Conservation (phyloP, 2,797 vertebrate species). For the Anniella stebbinsi region DNA sequence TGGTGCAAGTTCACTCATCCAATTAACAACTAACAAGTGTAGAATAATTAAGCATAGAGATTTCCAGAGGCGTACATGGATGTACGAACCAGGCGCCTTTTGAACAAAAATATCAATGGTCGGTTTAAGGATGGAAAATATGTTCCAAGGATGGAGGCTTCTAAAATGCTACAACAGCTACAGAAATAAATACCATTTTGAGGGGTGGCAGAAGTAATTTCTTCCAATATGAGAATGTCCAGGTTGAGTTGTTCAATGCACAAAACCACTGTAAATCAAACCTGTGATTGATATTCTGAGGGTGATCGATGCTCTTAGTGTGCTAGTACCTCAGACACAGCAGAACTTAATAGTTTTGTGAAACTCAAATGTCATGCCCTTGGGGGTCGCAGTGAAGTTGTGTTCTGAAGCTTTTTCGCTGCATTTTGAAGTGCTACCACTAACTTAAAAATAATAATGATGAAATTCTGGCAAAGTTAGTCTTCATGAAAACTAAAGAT, state of each 20-base stretch:
- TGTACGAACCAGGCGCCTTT: neutral
- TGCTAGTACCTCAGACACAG: conserved; percentile 35
- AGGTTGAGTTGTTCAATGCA: conserved; percentile 50
- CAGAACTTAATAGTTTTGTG: conserved; percentile 9
- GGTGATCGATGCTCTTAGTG: conserved; percentile 29
- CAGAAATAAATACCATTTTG: neutral
- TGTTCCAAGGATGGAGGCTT: neutral
- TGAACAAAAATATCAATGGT: too few species aligned
- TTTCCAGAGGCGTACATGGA: neutral
- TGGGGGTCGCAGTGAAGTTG: neutral
- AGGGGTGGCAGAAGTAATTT: conserved; percentile 7
- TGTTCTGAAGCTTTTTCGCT: neutral
- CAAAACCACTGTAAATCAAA: conserved; percentile 11
- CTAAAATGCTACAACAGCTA: neutral
- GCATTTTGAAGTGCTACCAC: neutral
- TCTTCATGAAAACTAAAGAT: too few species aligned
- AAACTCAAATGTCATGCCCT: neutral
- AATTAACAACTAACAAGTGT: too few species aligned
- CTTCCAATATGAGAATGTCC: conserved; percentile 60
- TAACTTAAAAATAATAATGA: neutral
- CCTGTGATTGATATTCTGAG: conserved; percentile 42
- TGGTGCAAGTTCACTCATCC: too few species aligned
- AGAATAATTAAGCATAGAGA: too few species aligned
- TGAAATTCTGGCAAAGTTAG: neutral
- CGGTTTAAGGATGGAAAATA: neutral